These are phyloP conservation scores for Cyanoramphus novaezelandiae DNA, from an alignment of 2,113 vertebrate species.

Conservation along the genomic window DNA sequence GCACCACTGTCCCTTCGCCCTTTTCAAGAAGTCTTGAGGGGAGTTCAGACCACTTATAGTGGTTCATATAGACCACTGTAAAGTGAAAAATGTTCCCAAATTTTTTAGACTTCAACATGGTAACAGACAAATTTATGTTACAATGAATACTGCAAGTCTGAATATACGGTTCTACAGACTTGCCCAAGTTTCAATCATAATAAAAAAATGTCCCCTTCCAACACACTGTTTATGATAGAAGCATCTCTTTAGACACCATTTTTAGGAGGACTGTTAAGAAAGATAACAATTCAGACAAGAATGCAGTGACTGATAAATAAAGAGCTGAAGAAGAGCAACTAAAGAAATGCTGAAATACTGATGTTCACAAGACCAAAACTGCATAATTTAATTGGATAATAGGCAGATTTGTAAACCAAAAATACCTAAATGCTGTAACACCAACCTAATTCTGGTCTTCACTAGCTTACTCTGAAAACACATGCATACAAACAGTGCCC, in stretches of 20 bases:
- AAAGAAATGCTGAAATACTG: not conserved
- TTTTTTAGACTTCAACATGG: not conserved
- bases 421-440: not conserved
- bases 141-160: not conserved
- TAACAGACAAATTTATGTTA: not conserved
- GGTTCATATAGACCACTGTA: not conserved
- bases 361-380: not conserved
- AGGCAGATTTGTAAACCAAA: not conserved
- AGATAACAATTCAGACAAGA: accelerated
- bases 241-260: not conserved
- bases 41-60: not conserved
- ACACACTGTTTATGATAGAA: not conserved
- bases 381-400: not conserved
- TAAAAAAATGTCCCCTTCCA: not conserved
- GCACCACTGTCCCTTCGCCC: not conserved
- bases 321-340: not conserved
- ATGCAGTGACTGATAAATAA: not conserved
- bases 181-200: not conserved
- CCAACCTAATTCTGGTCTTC: not conserved
- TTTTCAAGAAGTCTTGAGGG: not conserved
- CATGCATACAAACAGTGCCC: not conserved
- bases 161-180: not conserved
- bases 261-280: not conserved
- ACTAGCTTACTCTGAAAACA: not conserved
- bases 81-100: not conserved